Evolutionary conservation across 2,888 invertebrate genomes (phyloP), one percentile per base, ranked within the genome.

Genomic region (Epirrhoe tristata): DNA sequence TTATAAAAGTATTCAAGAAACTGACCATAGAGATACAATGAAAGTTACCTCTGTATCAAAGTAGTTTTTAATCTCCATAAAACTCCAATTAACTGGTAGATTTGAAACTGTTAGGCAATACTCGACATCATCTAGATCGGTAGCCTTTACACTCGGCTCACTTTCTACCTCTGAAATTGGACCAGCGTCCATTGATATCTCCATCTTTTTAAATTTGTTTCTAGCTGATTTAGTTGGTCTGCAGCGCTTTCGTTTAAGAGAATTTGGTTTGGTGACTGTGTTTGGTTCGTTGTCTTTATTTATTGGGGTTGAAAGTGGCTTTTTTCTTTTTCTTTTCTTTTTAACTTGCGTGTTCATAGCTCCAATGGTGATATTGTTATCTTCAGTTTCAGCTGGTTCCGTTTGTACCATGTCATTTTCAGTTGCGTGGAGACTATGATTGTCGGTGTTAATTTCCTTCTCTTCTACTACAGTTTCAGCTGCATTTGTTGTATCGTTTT

Each of bases 41-140:
- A n/a, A 46, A 46, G n/a, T 54, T 63, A 83, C 84, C 77, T 77
- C 71, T 36, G 75, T 71, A 4, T 79, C 78, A 50, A 84, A 76
- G 63, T 74, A 83, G 50, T 81, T 74, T 60, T 77, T 78, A 0
- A 84, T 77, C 31, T 82, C 73, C 53, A 74, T 55, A 62, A 74
- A 76, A 32, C 65, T 75, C 78, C 77, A 81, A 34, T 66, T 74
- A 6, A 58, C 73, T 2, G 82, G 81, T 16, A 81, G 58, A 51
- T 80, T 80, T 2, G 77, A 75, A 4, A 81, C 73, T 0, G 68
- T 72, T 39, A 82, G 66, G 39, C 65, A 69, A 51, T 67, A 75
- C 6, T 73, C 72, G 0, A 75, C 62, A 36, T 75, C 72, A 10
- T 67, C 70, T 12, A 58, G 59, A 5, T 73, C 66, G 6, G n/a